These are phyloP conservation scores for Eulemur macaco DNA, from an alignment of 2,113 vertebrate genomes.

Conservation along the genomic window DNA sequence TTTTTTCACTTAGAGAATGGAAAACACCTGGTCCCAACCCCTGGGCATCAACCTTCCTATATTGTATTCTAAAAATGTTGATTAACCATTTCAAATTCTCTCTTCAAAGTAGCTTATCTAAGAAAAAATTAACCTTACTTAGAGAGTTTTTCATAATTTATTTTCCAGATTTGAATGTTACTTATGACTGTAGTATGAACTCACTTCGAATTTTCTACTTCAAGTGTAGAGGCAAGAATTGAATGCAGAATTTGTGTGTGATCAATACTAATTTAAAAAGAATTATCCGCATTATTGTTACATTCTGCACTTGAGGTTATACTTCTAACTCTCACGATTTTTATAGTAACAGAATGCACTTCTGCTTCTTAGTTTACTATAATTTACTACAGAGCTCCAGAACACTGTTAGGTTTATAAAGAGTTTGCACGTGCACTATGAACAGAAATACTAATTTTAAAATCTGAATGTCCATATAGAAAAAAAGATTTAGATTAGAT, in stretches of 20 bases:
- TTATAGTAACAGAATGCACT: not conserved
- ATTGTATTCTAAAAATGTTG: not conserved
- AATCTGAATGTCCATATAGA: not conserved
- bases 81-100: not conserved
- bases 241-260: not conserved
- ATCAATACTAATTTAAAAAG: not conserved
- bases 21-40: not conserved
- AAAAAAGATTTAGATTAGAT: not conserved
- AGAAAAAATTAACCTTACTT: not conserved
- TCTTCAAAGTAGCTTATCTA: conserved; percentile 1
- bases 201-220: not conserved
- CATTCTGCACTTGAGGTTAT: not conserved
- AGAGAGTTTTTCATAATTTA: not conserved
- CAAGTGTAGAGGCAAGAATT: not conserved
- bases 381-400: not conserved
- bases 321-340: not conserved
- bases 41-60: not conserved
- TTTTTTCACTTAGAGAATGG: not conserved
- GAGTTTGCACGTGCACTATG: not conserved
- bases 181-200: not conserved
- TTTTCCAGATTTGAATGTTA: not conserved
- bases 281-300: not conserved
- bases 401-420: not conserved
- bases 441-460: not conserved
- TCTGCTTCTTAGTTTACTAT: not conserved